Conservation (phyloP, 2,888 invertebrate species). For the Aspidapion aeneum region DNA sequence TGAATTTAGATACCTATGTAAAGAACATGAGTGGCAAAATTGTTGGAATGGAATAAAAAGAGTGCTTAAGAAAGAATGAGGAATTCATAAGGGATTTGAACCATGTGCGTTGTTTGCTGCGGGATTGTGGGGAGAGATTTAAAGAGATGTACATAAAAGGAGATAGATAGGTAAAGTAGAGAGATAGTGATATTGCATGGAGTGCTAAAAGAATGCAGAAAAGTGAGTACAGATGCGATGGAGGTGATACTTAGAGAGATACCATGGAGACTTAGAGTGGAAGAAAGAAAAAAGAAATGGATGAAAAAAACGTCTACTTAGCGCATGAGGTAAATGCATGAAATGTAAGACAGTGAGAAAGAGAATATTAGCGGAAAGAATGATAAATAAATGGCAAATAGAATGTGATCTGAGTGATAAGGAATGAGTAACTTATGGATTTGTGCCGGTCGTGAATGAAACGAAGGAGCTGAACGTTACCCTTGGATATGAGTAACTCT, state of each 20-base stretch:
- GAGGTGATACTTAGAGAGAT: not conserved
- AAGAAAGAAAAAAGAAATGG: not conserved
- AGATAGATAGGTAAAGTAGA: not conserved
- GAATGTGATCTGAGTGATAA: not conserved
- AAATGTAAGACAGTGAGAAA: not conserved
- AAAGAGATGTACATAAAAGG: not conserved
- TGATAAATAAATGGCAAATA: not conserved
- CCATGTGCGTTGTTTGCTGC: not conserved
- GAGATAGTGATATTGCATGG: not conserved
- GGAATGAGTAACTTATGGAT: not conserved
- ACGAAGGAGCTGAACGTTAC: too few species aligned
- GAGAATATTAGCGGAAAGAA: not conserved
- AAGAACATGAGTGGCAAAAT: too few species aligned
- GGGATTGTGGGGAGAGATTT: too few species aligned
- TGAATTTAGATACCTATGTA: too few species aligned
- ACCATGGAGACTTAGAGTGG: not conserved
- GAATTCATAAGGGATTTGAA: too few species aligned
- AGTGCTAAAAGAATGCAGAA: too few species aligned
- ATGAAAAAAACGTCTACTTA: not conserved
- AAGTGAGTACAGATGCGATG: not conserved
- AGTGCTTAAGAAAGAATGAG: too few species aligned
- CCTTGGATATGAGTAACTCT: too few species aligned
- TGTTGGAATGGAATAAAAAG: too few species aligned
- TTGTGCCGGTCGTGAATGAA: not conserved
- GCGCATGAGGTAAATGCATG: not conserved